Evolutionary conservation across 1,140 invertebrate species (phyloP).

Genomic region (Radopholus similis): DNA sequence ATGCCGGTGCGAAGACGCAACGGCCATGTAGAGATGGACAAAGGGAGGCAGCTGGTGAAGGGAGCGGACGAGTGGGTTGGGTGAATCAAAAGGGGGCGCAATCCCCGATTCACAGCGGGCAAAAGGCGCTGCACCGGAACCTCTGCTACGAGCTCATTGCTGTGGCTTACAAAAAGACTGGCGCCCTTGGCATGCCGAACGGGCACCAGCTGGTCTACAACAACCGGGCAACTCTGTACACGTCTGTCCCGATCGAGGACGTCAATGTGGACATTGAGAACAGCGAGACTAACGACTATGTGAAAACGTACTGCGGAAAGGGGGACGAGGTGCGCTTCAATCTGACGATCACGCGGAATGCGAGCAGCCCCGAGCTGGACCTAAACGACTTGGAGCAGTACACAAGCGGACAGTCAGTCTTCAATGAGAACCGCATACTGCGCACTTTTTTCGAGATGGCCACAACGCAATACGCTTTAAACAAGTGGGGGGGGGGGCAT

Average conservation of each 20-base stretch:
- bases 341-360: background rate
- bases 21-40: slow-evolving; percentile 20
- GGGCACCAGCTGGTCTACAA: slow-evolving; percentile 28
- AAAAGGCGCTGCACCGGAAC: slow-evolving; percentile 26
- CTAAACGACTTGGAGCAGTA: slow-evolving; percentile 28
- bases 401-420: slow-evolving; percentile 16
- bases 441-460: slow-evolving; percentile 32
- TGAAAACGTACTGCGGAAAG: slow-evolving; percentile 23
- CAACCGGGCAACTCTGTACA: slow-evolving; percentile 13
- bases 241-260: slow-evolving; percentile 19
- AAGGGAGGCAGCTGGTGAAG: slow-evolving; percentile 14
- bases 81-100: background rate
- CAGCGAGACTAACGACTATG: slow-evolving; percentile 29
- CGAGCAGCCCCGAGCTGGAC: background rate
- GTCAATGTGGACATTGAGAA: slow-evolving; percentile 1
- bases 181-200: slow-evolving; percentile 16
- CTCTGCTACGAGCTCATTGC: slow-evolving; percentile 23
- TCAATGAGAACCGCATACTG: slow-evolving; percentile 27
- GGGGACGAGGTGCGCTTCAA: slow-evolving; percentile 17
- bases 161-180: slow-evolving; percentile 25
- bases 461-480: slow-evolving; percentile 24
- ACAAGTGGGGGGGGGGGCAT: no score
- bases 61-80: slow-evolving; percentile 29
- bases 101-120: slow-evolving; percentile 9
- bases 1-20: slow-evolving; percentile 2